These are phyloP conservation scores for Leptocoma aspasia DNA, from an alignment of 2,113 vertebrate genomes.

Conservation along the genomic window DNA sequence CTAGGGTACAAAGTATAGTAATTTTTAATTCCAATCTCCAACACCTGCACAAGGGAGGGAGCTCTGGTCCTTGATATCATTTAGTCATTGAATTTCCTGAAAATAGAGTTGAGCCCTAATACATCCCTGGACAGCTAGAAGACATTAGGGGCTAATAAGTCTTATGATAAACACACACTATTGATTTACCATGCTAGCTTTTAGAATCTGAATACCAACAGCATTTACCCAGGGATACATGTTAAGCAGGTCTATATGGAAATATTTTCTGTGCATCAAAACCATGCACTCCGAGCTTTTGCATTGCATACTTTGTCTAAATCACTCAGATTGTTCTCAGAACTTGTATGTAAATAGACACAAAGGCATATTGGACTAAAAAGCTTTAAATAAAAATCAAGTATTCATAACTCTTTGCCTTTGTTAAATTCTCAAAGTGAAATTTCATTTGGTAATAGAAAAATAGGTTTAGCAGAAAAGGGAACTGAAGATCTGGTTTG, in stretches of 20 bases:
- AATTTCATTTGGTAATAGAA: not conserved
- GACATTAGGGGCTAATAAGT: conserved; percentile 14
- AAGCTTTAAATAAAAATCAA: not conserved
- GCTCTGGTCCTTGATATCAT: not conserved
- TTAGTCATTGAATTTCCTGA: not conserved
- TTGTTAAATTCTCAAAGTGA: not conserved
- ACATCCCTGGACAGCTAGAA: not conserved
- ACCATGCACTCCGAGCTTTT: not conserved
- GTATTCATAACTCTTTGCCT: not conserved
- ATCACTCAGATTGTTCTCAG: not conserved
- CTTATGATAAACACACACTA: conserved; percentile 1
- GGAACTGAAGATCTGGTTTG: not conserved
- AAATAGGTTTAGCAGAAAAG: not conserved
- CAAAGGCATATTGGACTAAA: not conserved
- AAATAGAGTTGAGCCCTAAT: not conserved
- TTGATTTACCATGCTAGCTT: conserved; percentile 13
- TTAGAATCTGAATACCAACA: conserved; percentile 3
- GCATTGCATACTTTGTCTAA: not conserved
- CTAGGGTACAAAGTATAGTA: not conserved
- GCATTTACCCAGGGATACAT: not conserved
- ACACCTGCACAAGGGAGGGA: conserved; percentile 15
- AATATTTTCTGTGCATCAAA: not conserved
- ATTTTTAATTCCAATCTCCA: conserved; percentile 16
- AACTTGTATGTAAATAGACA: not conserved
- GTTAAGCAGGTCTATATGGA: conserved; percentile 21